Evolutionary conservation across 64 coral and sea anemone species (phyloP), one percentile per base, ranked within the genome.

Genomic region (Dendrophyllia cribrosa): DNA sequence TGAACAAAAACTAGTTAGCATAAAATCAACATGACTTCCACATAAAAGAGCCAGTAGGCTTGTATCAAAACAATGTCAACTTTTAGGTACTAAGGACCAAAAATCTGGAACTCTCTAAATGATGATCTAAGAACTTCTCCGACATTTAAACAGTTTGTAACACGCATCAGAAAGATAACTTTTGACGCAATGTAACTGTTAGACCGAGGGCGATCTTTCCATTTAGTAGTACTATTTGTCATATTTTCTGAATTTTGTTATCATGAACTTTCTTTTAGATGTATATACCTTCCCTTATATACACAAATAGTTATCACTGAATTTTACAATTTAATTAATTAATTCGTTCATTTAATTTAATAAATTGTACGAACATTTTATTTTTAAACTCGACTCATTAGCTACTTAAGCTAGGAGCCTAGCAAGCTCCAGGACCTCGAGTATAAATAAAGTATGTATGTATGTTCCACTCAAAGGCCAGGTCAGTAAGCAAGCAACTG

Each of bases 41-140:
- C n/a, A n/a, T n/a, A n/a, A n/a, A n/a, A n/a, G n/a, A n/a, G n/a
- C n/a, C n/a, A n/a, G n/a, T n/a, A n/a, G n/a, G n/a, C n/a, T n/a
- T n/a, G n/a, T n/a, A n/a, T n/a, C n/a, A n/a, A n/a, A n/a, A n/a
- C n/a, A n/a, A n/a, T n/a, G n/a, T n/a, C n/a, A n/a, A 74, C 71
- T 74, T 74, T 74, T 47, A 74, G 71, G 26, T 47, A 15, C 34
- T 74, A 74, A 3, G 71, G 71, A 48, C 71, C 71, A 43, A 74
- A 49, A 43, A 74, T 74, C 43, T 74, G 71, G 71, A 49, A 74
- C 71, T 74, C 71, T 15, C 16, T 74, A 43, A 34, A 74, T 34
- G 71, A 74, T 74, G 71, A 74, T 14, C 71, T 74, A 74, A 47
- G 34, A 74, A 74, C 71, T 64, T 11, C 61, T 64, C 16, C 61